phyloP scores from a whole-genome alignment of 2,888 invertebrate species.

The Hemicrepidius hirtus region DNA sequence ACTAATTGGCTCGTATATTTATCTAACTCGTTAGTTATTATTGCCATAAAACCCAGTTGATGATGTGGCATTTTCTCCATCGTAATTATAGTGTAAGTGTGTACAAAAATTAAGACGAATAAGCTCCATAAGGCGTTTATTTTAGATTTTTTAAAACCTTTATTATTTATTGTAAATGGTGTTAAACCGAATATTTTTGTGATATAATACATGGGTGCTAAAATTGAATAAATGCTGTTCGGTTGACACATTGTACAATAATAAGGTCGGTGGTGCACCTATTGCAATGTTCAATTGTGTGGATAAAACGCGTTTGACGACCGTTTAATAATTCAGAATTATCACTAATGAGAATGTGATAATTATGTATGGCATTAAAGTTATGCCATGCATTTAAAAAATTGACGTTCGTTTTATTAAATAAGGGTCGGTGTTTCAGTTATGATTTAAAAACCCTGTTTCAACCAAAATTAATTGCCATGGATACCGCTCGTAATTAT shows the following conservation, averaged over 20 bases:
- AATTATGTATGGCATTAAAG: no score
- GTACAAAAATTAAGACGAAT: background rate
- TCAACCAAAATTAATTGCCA: no score
- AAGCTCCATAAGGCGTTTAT: constrained; percentile 8
- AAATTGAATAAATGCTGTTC: background rate
- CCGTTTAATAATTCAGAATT: no score
- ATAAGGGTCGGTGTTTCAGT: no score
- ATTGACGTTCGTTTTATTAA: no score
- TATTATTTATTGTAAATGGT: constrained; percentile 19
- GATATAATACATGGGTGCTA: constrained; percentile 10
- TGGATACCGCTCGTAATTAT: no score
- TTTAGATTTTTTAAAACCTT: constrained; percentile 3
- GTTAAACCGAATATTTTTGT: constrained; percentile 28
- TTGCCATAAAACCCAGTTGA: constrained; percentile 4
- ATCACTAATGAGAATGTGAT: no score
- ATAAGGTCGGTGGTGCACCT: background rate
- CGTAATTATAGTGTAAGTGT: background rate
- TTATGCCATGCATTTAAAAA: no score
- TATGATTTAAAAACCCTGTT: no score
- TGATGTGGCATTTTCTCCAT: background rate
- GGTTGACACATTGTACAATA: background rate
- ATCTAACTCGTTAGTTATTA: constrained; percentile 6
- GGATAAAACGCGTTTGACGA: no score
- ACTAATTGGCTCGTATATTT: background rate
- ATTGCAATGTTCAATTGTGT: no score